Conservation (phyloP, 2,888 invertebrate genomes). For the Volucella bombylans region DNA sequence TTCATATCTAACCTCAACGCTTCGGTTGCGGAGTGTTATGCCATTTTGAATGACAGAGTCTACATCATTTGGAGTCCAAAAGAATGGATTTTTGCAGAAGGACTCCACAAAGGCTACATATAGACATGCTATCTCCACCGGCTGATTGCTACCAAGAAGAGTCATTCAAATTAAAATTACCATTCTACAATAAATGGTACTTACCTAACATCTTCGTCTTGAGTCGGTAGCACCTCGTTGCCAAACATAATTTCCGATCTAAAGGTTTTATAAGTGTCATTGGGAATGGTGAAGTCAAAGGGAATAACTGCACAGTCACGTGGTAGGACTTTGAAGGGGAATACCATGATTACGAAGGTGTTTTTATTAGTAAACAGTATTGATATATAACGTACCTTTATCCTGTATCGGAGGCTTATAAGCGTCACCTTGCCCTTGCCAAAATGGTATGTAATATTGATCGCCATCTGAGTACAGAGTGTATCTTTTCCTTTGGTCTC, state of each 20-base stretch:
- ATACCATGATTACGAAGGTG: not conserved
- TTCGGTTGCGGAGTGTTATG: constrained; percentile 76
- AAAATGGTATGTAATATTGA: constrained; percentile 41
- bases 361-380: not conserved
- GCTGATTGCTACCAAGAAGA: constrained; percentile 76
- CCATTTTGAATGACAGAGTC: constrained; percentile 78
- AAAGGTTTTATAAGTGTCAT: constrained; percentile 78
- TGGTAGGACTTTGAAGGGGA: constrained; percentile 1
- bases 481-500: constrained; percentile 76
- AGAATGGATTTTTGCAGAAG: constrained; percentile 78
- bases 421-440: not conserved
- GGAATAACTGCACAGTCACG: constrained; percentile 38
- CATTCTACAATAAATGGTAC: not conserved
- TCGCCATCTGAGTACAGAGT: constrained; percentile 75
- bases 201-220: constrained; percentile 1
- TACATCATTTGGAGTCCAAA: constrained; percentile 79
- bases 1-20: constrained; percentile 76
- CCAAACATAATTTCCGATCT: constrained; percentile 78
- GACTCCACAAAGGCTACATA: constrained; percentile 79
- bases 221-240: constrained; percentile 72
- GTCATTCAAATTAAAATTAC: no score
- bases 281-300: constrained; percentile 76
- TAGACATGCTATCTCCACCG: constrained; percentile 78
- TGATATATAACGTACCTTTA: not conserved
- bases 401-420: not conserved